Conservation (phyloP, 1,140 invertebrate genomes). For the Polyergus mexicanus region DNA sequence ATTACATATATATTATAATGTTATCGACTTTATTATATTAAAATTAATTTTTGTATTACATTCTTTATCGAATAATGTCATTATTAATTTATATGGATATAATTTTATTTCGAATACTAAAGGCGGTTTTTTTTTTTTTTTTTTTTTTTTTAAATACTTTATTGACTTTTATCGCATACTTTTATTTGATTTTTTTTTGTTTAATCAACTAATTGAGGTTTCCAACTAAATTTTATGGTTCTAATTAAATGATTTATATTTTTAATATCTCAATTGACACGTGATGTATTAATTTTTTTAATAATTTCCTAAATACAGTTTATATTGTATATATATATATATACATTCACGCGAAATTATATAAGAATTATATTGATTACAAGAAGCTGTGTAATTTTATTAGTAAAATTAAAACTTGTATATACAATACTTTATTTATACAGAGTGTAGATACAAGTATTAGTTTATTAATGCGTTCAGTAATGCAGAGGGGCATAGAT, state of each 20-base stretch:
- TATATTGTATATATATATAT: not conserved
- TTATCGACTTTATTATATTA: not conserved
- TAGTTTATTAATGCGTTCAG: conserved; percentile 15
- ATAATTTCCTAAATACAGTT: not conserved
- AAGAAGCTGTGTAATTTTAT: not conserved
- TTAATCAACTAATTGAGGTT: not conserved
- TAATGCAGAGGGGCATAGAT: conserved; percentile 57
- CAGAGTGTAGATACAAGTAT: not conserved
- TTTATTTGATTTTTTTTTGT: conserved; percentile 10
- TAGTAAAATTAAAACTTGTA: not conserved
- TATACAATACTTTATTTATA: conserved; percentile 32
- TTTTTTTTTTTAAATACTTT: not conserved
- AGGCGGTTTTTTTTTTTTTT: too few relatives aligned
- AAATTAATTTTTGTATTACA: not conserved
- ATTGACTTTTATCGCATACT: not conserved
- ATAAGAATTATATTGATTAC: not conserved
- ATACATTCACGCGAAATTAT: not conserved
- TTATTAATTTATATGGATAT: not conserved
- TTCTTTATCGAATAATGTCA: not conserved
- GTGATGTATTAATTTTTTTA: not conserved
- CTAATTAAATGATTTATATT: not conserved
- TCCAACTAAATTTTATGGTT: too few relatives aligned
- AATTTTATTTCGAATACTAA: conserved; percentile 1
- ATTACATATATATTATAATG: not conserved
- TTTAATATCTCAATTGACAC: not conserved